Conservation (phyloP, 2,797 vertebrate species). For the Xerus rutilus region DNA sequence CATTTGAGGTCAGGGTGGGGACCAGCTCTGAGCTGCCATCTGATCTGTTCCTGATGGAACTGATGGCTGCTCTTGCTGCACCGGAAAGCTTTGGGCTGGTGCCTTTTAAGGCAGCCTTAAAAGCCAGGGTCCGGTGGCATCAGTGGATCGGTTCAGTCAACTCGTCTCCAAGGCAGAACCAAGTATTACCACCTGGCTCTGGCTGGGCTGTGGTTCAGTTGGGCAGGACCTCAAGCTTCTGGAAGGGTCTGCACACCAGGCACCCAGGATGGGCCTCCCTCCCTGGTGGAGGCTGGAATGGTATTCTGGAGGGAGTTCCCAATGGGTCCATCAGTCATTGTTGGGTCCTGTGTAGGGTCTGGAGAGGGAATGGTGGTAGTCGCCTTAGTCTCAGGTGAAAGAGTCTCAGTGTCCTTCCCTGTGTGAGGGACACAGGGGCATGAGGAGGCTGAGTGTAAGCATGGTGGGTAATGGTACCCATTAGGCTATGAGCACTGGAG, state of each 20-base stretch:
- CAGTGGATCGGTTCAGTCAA: fast-evolving
- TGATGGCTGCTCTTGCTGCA: background rate
- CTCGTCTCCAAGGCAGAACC: background rate
- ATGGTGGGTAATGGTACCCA: background rate
- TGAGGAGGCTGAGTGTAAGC: background rate
- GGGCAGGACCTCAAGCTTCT: background rate
- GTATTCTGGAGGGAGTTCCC: background rate
- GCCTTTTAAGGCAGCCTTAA: background rate
- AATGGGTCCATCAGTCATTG: too few relatives aligned
- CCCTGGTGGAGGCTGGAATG: background rate
- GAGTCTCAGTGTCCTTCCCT: background rate
- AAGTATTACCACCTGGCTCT: fast-evolving
- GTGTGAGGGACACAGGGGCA: too few relatives aligned
- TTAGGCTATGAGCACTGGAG: too few relatives aligned
- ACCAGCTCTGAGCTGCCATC: background rate
- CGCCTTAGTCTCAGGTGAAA: too few relatives aligned
- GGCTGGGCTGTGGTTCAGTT: background rate
- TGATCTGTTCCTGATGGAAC: background rate
- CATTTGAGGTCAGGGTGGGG: background rate
- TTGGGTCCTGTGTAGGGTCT: background rate
- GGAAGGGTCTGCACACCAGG: background rate
- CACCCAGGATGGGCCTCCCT: fast-evolving
- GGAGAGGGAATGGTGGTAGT: background rate
- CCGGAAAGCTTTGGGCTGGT: background rate
- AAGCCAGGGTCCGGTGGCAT: background rate